A percentile compares a stretch with the other conserved stretches of the same genome.
phyloP scores from a whole-genome alignment of 2,888 invertebrate species.

The Bedellia somnulentella region DNA sequence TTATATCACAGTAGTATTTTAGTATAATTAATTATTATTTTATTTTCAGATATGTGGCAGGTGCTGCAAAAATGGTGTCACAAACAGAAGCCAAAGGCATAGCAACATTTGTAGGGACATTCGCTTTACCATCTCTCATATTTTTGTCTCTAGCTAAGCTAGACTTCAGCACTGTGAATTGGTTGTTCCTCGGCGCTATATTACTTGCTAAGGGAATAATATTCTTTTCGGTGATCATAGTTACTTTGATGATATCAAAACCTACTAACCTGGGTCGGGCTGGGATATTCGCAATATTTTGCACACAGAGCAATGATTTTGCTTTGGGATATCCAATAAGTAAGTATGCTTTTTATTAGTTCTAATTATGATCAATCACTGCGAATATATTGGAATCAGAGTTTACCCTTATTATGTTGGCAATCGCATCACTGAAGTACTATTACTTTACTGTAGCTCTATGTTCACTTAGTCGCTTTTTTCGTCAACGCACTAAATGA shows the following conservation, averaged over 20 bases:
- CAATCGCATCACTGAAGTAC: too few relatives aligned
- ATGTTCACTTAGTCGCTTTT: too few relatives aligned
- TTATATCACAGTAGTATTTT: too few relatives aligned
- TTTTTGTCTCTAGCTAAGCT: slow-evolving; percentile 86
- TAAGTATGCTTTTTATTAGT: slow-evolving; percentile 36
- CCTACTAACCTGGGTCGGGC: slow-evolving; percentile 82
- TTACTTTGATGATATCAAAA: slow-evolving; percentile 78
- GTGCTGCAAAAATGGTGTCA: slow-evolving; percentile 79
- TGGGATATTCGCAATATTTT: slow-evolving; percentile 91
- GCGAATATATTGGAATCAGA: too few relatives aligned
- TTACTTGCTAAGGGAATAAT: slow-evolving; percentile 83
- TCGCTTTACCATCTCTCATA: slow-evolving; percentile 89
- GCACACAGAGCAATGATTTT: slow-evolving; percentile 97
- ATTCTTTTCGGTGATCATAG: slow-evolving; percentile 76
- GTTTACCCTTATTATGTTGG: too few relatives aligned
- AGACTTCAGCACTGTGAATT: slow-evolving; percentile 83
- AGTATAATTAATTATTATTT: too few relatives aligned
- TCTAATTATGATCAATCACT: background rate
- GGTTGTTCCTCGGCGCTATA: slow-evolving; percentile 87
- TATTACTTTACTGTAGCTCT: too few relatives aligned
- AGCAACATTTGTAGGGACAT: slow-evolving; percentile 90
- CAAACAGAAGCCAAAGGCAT: slow-evolving; percentile 86
- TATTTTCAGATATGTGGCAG: slow-evolving; percentile 79
- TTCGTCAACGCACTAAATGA: too few relatives aligned
- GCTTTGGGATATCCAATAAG: slow-evolving; percentile 95